These are phyloP conservation scores for Oreochromis aureus DNA, from an alignment of 2,113 vertebrate genomes.

Conservation along the genomic window DNA sequence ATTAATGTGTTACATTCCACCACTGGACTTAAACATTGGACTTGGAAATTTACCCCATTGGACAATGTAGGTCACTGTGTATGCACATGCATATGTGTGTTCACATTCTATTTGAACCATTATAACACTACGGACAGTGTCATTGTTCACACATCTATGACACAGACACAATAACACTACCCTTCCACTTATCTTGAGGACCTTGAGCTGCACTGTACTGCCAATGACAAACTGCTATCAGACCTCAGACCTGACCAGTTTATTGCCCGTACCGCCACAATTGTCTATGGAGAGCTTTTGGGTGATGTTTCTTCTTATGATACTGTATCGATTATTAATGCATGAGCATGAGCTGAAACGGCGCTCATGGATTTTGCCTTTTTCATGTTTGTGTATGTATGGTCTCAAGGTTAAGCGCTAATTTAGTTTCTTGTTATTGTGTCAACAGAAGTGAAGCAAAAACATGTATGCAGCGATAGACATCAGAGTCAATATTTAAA, in stretches of 20 bases:
- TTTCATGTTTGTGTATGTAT: background rate
- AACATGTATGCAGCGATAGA: background rate
- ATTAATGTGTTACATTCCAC: background rate
- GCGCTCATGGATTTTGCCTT: fast-evolving
- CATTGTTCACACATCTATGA: background rate
- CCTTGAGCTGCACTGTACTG: background rate
- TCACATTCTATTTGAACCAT: constrained; percentile 16
- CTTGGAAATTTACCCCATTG: background rate
- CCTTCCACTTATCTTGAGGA: background rate
- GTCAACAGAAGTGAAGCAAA: background rate
- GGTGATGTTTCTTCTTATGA: background rate
- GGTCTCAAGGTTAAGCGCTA: background rate
- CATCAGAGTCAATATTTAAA: constrained; percentile 37
- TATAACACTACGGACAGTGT: constrained; percentile 20
- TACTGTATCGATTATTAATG: background rate
- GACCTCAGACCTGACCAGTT: background rate
- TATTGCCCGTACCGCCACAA: background rate
- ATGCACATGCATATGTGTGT: background rate
- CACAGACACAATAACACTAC: background rate
- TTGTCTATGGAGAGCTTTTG: background rate
- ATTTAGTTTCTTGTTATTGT: background rate
- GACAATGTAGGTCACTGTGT: background rate
- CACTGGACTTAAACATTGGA: background rate
- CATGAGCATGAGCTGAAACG: background rate
- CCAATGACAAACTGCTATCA: constrained; percentile 5